Percentiles rank a stretch among this genome's conserved stretches.
These are phyloP conservation scores for Chelonus insularis DNA, from an alignment of 1,140 invertebrate species.

Conservation along the genomic window DNA sequence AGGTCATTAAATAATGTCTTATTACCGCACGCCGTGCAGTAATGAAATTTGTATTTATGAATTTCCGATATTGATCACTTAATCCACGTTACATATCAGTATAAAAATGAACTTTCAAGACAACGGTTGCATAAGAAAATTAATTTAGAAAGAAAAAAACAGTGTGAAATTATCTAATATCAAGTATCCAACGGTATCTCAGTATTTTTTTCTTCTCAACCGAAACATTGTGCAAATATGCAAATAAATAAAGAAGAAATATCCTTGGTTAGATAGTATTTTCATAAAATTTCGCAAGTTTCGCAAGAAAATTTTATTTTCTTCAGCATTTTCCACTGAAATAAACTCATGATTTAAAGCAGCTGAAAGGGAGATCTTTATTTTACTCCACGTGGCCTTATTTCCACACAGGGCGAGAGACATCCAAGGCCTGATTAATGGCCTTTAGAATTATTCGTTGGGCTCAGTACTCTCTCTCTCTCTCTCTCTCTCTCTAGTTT, in stretches of 20 bases:
- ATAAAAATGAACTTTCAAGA: too few species aligned
- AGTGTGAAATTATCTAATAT: too few species aligned
- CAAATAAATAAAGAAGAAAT: too few species aligned
- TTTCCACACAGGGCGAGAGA: slow-evolving; percentile 36
- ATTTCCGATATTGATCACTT: too few species aligned
- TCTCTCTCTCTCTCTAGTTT: slow-evolving; percentile 22
- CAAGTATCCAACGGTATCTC: too few species aligned
- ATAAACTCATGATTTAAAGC: slow-evolving; percentile 55
- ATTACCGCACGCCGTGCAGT: too few species aligned
- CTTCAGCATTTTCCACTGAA: slow-evolving; percentile 31
- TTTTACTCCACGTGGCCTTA: slow-evolving; percentile 39
- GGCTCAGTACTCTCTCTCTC: slow-evolving; percentile 7
- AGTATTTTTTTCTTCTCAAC: background rate
- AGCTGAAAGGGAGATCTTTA: slow-evolving; percentile 50
- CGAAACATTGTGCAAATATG: too few species aligned
- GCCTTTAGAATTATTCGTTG: slow-evolving; percentile 52
- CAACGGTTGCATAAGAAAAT: too few species aligned
- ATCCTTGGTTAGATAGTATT: background rate
- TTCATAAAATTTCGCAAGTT: background rate
- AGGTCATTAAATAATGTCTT: too few species aligned
- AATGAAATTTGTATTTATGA: too few species aligned
- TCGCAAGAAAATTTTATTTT: slow-evolving; percentile 7
- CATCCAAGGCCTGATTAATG: slow-evolving; percentile 53
- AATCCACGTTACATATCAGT: too few species aligned
- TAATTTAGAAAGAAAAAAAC: too few species aligned